Evolutionary conservation across 2,888 invertebrate species (phyloP).

Genomic region (Blastobasis adustella): DNA sequence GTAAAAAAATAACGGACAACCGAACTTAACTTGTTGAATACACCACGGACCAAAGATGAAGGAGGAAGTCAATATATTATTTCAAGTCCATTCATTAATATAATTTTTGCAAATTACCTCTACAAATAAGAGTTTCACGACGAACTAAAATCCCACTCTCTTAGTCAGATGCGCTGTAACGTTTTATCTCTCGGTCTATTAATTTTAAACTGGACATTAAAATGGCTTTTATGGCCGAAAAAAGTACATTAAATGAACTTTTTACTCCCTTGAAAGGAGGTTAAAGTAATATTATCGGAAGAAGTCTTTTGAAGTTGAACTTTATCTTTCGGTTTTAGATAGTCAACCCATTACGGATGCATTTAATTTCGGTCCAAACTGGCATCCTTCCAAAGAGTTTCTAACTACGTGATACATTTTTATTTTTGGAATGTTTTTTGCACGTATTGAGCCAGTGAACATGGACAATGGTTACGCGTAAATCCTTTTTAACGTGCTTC

Average conservation of each 20-base stretch:
- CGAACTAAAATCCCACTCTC: too few species aligned
- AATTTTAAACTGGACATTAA: not conserved
- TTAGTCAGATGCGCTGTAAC: too few species aligned
- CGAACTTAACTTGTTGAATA: too few species aligned
- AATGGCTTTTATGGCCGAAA: not conserved
- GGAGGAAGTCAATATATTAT: too few species aligned
- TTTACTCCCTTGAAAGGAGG: constrained; percentile 4
- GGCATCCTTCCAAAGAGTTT: constrained; percentile 20
- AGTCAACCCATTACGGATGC: constrained; percentile 25
- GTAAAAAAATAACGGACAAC: too few species aligned
- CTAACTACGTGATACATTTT: not conserved
- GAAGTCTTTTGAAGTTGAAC: not conserved
- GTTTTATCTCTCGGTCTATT: not conserved
- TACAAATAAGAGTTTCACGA: too few species aligned
- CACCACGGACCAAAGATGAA: too few species aligned
- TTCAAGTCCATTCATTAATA: too few species aligned
- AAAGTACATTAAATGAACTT: constrained; percentile 4
- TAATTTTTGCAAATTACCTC: too few species aligned
- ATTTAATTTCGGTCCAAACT: constrained; percentile 38
- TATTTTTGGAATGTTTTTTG: not conserved
- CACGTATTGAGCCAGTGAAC: not conserved
- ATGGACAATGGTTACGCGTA: constrained; percentile 13
- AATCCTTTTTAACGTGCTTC: constrained; percentile 15
- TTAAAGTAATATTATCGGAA: constrained; percentile 8
- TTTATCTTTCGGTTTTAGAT: too few species aligned